Evolutionary conservation across 1,140 invertebrate genomes (phyloP), one percentile per base, ranked within the genome.

Genomic region (Oscheius sp.): DNA sequence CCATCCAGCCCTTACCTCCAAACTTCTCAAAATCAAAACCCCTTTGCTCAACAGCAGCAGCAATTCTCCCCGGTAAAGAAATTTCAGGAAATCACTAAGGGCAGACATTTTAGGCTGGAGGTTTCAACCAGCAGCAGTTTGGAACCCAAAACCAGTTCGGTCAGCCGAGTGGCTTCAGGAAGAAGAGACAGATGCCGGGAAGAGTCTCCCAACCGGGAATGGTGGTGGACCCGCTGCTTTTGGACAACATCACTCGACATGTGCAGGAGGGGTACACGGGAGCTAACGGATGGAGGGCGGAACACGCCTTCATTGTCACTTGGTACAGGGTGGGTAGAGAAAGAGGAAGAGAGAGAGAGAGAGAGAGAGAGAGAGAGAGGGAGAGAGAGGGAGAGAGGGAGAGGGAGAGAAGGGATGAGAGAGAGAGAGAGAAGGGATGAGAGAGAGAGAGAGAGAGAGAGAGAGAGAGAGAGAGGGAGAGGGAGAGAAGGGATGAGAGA

Each of bases 311-410:
- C 55, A 93, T 94, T 77, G 88, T 92, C 20, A 97, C 93, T 1
- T 96, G 93, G 93, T 94, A 93, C 85, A 95, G 95, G 82, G 90
- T 95, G 83, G 92, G 92, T 0, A 94, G 94, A 84, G 89, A 91
- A 79, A 93, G 45, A 10, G 31, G 32, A 31, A 2, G 46, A 1
- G 10, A 2, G 28, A 65, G 32, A 58, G 49, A 52, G 29, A 28
- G 2, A 52, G 2, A 52, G n/a, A n/a, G n/a, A n/a, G n/a, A n/a
- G n/a, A n/a, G n/a, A n/a, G n/a, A n/a, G n/a, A n/a, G n/a, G n/a
- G n/a, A n/a, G n/a, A n/a, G n/a, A n/a, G n/a, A n/a, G n/a, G n/a
- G n/a, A n/a, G n/a, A n/a, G n/a, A n/a, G n/a, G n/a, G n/a, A n/a
- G n/a, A n/a, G n/a, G n/a, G n/a, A n/a, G n/a, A n/a, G n/a, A n/a